Conservation (phyloP, 2,888 invertebrate genomes). For the Polydrusus pterygomalis region DNA sequence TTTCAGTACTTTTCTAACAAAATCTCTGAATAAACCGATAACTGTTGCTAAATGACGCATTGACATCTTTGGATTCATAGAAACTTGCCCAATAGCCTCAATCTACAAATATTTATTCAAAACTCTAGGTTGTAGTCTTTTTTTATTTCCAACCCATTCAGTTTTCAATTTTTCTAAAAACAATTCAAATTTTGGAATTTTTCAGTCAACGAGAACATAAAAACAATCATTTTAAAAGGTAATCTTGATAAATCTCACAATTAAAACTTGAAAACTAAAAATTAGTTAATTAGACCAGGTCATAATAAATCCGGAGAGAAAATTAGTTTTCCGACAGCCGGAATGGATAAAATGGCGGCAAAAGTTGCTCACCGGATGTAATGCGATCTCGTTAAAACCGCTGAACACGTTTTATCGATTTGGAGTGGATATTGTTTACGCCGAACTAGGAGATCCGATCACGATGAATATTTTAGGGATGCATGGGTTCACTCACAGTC, state of each 20-base stretch:
- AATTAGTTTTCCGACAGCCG: conserved; percentile 11
- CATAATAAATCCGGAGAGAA: conserved; percentile 16
- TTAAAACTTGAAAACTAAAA: conserved; percentile 3
- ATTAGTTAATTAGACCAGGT: neutral
- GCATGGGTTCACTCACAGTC: conserved; percentile 29
- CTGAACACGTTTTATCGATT: conserved; percentile 37
- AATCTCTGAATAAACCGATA: too few relatives aligned
- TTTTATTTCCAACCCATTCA: too few relatives aligned
- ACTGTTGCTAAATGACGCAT: too few relatives aligned
- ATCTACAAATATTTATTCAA: too few relatives aligned
- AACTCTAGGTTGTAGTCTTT: too few relatives aligned
- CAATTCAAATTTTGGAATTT: too few relatives aligned
- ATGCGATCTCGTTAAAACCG: conserved; percentile 22
- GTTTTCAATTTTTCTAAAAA: too few relatives aligned
- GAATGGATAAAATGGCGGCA: conserved; percentile 12
- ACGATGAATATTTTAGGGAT: conserved; percentile 37
- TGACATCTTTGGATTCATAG: too few relatives aligned
- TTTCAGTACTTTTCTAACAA: too few relatives aligned
- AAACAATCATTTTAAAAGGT: too few relatives aligned
- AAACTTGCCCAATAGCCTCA: too few relatives aligned
- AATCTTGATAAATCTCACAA: neutral
- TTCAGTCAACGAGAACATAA: too few relatives aligned
- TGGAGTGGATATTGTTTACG: conserved; percentile 35
- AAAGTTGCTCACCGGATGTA: conserved; percentile 22
- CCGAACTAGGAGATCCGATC: conserved; percentile 32